Base-by-base conservation (phyloP, 1,140 invertebrate genomes). In the Pseudachorutes palmiensis region DNA sequence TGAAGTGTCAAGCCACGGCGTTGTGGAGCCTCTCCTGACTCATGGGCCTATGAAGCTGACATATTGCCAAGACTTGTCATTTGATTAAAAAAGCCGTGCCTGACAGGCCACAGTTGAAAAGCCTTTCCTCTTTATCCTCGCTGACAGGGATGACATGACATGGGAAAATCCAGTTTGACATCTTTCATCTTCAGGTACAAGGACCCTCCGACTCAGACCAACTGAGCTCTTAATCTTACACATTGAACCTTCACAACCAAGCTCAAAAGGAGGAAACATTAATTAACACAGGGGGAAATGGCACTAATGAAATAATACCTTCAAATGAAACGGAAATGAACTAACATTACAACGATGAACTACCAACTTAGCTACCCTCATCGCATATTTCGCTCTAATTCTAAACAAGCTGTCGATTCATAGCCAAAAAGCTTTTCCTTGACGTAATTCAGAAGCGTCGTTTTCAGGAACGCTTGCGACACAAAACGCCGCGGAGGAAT, bases 141-240 rank as follows among this genome's bases (percentile, higher is more conserved):
- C 24, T 55, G 51, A 55, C 51, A 55, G 51, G 51, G 51, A 24
- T 16, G 51, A 55, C 51, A 55, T 55, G 51, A 55, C 51, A 55
- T 55, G 51, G 51, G 51, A 55, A 55, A 55, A 55, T 55, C 51
- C 51, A 55, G 51, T 55, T 55, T 55, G 51, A 55, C 51, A 55
- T 55, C 51, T 55, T 55, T 55, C 51, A 55, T 55, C 51, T 55
- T 55, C 51, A 55, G 51, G 51, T 55, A 55, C 9, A 55, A 55
- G 14, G 24, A 55, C 9, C 3, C 3, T 9, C 12, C 9, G 51
- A 55, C 5, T 55, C 24, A 14, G 51, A 55, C 24, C 3, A 19
- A 19, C 36, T 55, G 5, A 55, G 51, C 51, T 19, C 51, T 55
- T 55, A 55, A 55, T 55, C 51, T 55, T 55, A 9, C 24, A 14